These are phyloP conservation scores for Micromussa lordhowensis DNA, from an alignment of 92 coral and sea anemone species.

Conservation along the genomic window DNA sequence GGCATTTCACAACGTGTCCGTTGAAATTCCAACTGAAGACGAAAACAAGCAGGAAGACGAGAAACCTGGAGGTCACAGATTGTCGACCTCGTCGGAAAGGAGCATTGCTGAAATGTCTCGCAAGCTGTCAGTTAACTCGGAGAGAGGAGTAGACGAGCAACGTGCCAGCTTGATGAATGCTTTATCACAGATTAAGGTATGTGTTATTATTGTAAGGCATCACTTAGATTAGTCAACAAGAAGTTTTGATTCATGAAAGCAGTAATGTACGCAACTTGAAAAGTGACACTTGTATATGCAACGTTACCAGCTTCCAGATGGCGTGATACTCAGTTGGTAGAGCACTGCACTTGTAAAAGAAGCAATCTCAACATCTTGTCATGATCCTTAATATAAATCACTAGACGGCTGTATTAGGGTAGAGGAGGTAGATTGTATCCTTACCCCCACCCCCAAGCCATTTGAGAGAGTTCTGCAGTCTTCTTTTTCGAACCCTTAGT, in stretches of 20 bases:
- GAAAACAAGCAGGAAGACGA: slow-evolving; percentile 10
- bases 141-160: slow-evolving; percentile 54
- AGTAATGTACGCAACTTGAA: no score
- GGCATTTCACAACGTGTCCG: slow-evolving; percentile 59
- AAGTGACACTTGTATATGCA: no score
- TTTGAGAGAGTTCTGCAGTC: neutral
- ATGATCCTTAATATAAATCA: no score
- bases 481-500: neutral
- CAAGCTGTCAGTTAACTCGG: slow-evolving; percentile 25
- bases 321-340: no score
- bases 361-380: neutral
- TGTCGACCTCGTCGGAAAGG: slow-evolving; percentile 22
- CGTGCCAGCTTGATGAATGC: slow-evolving; percentile 81
- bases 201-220: neutral
- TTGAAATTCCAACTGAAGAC: slow-evolving; percentile 54
- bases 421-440: neutral
- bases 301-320: no score
- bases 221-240: no score
- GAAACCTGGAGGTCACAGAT: neutral
- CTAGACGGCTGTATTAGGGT: no score
- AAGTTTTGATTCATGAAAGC: no score
- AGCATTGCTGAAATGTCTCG: slow-evolving; percentile 9
- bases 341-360: no score
- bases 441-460: neutral
- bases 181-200: slow-evolving; percentile 86